A percentile compares a stretch with the other conserved stretches of the same genome.
Evolutionary conservation across 2,797 vertebrate genomes (phyloP).

Genomic region (Atherinosoma microstoma): DNA sequence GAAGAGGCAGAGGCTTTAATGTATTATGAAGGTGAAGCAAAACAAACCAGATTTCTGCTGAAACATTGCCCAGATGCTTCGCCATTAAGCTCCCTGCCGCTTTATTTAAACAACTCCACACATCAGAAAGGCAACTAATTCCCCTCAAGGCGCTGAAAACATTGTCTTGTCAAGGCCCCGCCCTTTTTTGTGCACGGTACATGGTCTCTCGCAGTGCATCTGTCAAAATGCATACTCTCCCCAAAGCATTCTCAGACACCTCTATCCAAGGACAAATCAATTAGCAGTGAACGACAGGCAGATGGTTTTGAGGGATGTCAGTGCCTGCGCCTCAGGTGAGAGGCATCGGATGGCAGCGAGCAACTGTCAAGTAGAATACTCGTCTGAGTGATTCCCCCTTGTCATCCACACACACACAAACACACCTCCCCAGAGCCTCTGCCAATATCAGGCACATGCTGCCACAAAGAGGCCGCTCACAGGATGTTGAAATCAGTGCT

Average conservation of each 20-base stretch:
- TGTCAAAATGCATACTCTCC: constrained; percentile 69
- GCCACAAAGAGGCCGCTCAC: constrained; percentile 55
- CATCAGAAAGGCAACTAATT: constrained; percentile 52
- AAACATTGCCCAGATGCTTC: constrained; percentile 9
- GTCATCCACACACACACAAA: constrained; percentile 34
- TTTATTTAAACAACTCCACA: constrained; percentile 58
- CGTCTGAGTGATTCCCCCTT: constrained; percentile 60
- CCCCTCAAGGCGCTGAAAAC: constrained; percentile 35
- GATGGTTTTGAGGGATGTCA: constrained; percentile 82
- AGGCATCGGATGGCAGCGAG: constrained; percentile 65
- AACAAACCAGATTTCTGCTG: constrained; percentile 34
- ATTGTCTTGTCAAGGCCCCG: constrained; percentile 19
- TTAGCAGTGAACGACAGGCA: constrained; percentile 77
- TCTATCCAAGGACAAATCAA: constrained; percentile 84
- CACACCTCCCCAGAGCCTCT: constrained; percentile 51
- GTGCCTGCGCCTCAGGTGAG: constrained; percentile 78
- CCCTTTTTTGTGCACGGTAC: constrained; percentile 42
- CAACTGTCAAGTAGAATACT: constrained; percentile 77
- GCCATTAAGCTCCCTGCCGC: constrained; percentile 33
- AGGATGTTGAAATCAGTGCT: constrained; percentile 50
- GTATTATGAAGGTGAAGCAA: constrained; percentile 39
- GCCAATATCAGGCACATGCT: constrained; percentile 54
- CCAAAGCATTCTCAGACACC: constrained; percentile 57
- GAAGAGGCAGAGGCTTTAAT: constrained; percentile 35
- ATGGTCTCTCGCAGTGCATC: constrained; percentile 43